Evolutionary conservation across 2,888 invertebrate species (phyloP).

Genomic region (Erynnis tages): DNA sequence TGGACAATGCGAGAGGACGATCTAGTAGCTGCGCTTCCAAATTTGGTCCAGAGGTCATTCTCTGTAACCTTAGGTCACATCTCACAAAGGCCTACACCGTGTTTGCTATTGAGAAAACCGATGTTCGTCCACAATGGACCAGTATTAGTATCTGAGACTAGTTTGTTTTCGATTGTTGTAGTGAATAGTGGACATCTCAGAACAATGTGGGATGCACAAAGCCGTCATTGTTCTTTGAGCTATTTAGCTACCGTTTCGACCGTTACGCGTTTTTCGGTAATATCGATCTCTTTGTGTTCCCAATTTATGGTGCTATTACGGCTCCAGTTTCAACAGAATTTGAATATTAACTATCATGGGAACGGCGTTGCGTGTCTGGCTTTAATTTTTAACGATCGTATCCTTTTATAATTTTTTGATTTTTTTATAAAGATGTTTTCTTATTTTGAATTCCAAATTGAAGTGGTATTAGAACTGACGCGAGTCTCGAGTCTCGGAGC

Average conservation of each 20-base stretch:
- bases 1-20: constrained; percentile 51
- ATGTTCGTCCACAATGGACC: constrained; percentile 45
- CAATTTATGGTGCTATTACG: constrained; percentile 67
- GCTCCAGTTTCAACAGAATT: constrained; percentile 54
- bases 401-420: constrained; percentile 33
- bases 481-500: too few relatives aligned
- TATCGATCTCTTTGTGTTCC: constrained; percentile 71
- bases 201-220: constrained; percentile 57
- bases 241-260: constrained; percentile 74
- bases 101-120: constrained; percentile 58
- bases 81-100: constrained; percentile 59
- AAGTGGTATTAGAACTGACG: not conserved
- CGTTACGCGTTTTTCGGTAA: constrained; percentile 64
- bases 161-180: constrained; percentile 38
- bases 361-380: constrained; percentile 45
- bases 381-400: constrained; percentile 35
- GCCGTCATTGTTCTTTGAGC: constrained; percentile 64
- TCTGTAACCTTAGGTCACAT: constrained; percentile 70
- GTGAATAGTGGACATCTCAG: constrained; percentile 47
- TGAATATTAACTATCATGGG: constrained; percentile 72
- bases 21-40: constrained; percentile 47
- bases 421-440: constrained; percentile 12
- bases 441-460: not conserved
- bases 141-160: constrained; percentile 31
- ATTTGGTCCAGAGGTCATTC: constrained; percentile 67